Base-by-base conservation (phyloP, 2,113 vertebrate genomes). In the Salvelinus namaycush region DNA sequence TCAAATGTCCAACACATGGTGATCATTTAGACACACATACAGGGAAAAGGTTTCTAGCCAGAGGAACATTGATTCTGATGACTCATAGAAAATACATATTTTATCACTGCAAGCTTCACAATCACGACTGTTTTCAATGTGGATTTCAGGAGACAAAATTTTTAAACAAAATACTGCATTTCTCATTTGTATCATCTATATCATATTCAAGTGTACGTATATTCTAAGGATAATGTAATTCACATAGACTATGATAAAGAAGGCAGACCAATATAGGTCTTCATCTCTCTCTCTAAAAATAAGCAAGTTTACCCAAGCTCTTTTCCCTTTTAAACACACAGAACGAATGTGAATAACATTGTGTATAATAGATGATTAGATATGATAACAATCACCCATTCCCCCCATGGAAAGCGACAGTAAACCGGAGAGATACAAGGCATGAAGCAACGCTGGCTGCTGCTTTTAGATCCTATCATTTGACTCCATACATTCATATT, bases 401-500 rank as follows among this genome's bases (percentile, higher is more conserved):
- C n/a, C 59, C 57, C n/a, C 20, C 3, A 54, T 18, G 51, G 51
- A 5, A 54, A 18, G 16, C 5, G 51, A 18, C 18, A 65, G 9
- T 54, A 75, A 54, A 75, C 64, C 64, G 77, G 69, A 31, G 49
- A 31, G 59, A 90, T 70, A 77, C 79, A 79, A 88, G 83, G 79
- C 76, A 86, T n/a, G 72, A 78, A 44, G 79, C 81, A 80, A 86
- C 75, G 66, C 66, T 34, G 73, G 72, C 66, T 82, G 81, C 82
- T 86, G 87, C 76, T 84, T 90, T 89, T 82, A 88, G 83, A 90
- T 90, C 24, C 82, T 88, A 81, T 87, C 69, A 85, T 88, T 89
- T 89, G 83, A 83, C 82, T 79, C 79, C 14, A 54, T 73, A 66
- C 48, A 27, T 83, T 84, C 60, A 84, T 92, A 87, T 88, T 89